Percentiles rank a stretch among this genome's conserved stretches.
Evolutionary conservation across 2,797 vertebrate species (phyloP).

Genomic region (Fundulus diaphanus): DNA sequence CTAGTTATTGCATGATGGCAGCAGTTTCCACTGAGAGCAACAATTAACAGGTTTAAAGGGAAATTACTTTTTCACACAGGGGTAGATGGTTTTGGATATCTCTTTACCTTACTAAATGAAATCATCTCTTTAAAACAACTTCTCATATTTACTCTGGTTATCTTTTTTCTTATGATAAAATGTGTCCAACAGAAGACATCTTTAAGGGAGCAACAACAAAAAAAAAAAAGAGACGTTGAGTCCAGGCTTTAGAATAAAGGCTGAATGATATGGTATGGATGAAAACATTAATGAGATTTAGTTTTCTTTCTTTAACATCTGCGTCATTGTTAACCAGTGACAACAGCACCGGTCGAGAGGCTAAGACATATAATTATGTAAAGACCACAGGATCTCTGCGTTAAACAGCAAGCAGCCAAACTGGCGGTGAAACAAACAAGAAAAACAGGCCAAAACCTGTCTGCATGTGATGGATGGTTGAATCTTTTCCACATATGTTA

Average conservation of each 20-base stretch:
- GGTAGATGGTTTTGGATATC: too few relatives aligned
- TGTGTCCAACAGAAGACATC: background rate
- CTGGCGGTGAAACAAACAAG: background rate
- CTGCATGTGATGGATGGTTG: background rate
- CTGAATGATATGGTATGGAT: background rate
- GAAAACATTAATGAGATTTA: background rate
- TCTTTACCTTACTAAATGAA: too few relatives aligned
- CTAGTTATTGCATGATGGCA: background rate
- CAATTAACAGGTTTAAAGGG: background rate
- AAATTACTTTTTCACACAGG: background rate
- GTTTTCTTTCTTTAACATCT: background rate
- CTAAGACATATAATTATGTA: background rate
- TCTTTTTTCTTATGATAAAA: too few relatives aligned
- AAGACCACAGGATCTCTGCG: background rate
- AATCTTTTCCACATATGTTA: background rate
- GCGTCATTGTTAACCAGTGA: background rate
- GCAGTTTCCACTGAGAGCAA: background rate
- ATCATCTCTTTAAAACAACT: too few relatives aligned
- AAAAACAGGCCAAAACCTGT: background rate
- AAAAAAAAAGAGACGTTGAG: too few relatives aligned
- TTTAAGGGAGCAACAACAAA: background rate
- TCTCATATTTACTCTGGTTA: too few relatives aligned
- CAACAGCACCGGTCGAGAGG: background rate
- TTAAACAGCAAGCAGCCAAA: background rate
- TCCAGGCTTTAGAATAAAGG: background rate